These are phyloP conservation scores for Numida meleagris DNA, from an alignment of 2,113 vertebrate genomes.

Conservation along the genomic window DNA sequence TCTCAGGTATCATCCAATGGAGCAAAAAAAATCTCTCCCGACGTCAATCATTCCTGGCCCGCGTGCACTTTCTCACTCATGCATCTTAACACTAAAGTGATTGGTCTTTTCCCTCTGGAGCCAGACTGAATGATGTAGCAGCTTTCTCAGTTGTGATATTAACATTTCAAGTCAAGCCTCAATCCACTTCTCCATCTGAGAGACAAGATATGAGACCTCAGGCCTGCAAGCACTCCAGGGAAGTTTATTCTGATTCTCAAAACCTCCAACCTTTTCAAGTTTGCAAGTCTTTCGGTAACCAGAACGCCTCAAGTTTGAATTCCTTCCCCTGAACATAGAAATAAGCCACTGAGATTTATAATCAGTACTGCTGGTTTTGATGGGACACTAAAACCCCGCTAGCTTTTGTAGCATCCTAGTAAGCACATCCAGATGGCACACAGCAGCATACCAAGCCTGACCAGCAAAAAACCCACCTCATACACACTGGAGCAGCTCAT, in stretches of 20 bases:
- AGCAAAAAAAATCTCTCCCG: background rate
- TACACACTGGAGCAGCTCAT: no score
- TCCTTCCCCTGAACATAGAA: background rate
- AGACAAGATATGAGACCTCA: background rate
- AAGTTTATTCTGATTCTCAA: conserved; percentile 4
- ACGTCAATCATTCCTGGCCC: conserved; percentile 41
- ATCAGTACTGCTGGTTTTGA: rapidly evolving
- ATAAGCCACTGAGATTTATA: background rate
- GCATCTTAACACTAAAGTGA: conserved; percentile 46
- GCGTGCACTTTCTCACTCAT: conserved; percentile 40
- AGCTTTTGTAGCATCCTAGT: background rate
- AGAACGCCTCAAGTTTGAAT: background rate
- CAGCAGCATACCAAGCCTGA: background rate
- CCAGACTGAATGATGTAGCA: conserved; percentile 3
- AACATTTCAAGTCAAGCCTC: conserved; percentile 44
- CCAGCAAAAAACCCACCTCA: background rate
- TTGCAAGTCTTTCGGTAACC: background rate
- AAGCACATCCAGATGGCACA: rapidly evolving
- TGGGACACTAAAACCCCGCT: background rate
- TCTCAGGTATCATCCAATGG: background rate
- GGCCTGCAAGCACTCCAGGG: background rate
- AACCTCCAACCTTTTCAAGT: background rate
- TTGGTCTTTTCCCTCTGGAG: conserved; percentile 25
- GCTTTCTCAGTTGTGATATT: conserved; percentile 19
- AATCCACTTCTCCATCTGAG: background rate